Conservation (phyloP, 2,113 vertebrate genomes). For the Lagopus leucura region DNA sequence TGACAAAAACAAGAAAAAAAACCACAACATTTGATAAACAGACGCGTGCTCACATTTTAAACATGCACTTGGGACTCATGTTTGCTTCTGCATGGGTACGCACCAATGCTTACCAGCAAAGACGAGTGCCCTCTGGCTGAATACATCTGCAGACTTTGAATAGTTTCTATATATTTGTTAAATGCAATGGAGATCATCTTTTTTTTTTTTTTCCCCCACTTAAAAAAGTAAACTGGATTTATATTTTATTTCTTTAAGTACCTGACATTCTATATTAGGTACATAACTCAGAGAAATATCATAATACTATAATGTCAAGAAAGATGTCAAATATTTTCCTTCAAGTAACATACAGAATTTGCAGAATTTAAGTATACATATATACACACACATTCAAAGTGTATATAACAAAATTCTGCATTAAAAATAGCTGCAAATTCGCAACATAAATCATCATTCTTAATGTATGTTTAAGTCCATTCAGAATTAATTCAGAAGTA, state of each 20-base stretch:
- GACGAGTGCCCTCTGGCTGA: not conserved
- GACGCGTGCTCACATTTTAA: not conserved
- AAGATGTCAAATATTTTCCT: not conserved
- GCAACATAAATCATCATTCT: not conserved
- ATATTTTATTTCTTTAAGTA: not conserved
- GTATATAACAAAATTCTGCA: not conserved
- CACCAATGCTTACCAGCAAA: not conserved
- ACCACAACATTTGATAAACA: not conserved
- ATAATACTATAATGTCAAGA: not conserved
- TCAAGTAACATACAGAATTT: not conserved
- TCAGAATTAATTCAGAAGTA: not conserved
- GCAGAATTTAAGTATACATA: not conserved
- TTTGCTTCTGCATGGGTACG: not conserved
- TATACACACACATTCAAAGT: not conserved
- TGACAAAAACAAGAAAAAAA: not conserved
- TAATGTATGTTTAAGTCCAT: not conserved
- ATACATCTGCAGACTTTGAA: not conserved
- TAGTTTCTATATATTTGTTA: not conserved
- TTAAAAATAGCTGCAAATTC: not conserved
- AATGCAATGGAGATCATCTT: not conserved
- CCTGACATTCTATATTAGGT: not conserved
- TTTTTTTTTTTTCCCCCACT: not conserved
- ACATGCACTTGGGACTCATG: not conserved
- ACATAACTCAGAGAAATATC: not conserved
- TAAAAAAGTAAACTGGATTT: not conserved